Conservation (phyloP, 2,113 vertebrate genomes). For the Cyprinodon tularosa region DNA sequence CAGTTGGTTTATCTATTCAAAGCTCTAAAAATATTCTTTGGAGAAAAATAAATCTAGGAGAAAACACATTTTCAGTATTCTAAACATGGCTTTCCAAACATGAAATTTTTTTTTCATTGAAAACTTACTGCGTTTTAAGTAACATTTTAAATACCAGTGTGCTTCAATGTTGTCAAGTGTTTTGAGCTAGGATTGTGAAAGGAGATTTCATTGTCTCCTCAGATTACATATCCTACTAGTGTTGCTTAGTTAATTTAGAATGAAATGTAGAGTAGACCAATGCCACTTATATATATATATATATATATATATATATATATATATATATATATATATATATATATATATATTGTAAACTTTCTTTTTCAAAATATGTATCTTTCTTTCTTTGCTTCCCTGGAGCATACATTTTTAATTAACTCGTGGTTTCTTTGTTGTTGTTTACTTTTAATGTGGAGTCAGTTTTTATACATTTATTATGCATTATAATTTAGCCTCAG, state of each 20-base stretch:
- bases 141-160: slow-evolving; percentile 10
- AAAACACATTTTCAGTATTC: slow-evolving; percentile 19
- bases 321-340: not conserved
- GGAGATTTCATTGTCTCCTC: not conserved
- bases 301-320: not conserved
- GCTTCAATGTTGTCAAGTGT: slow-evolving; percentile 14
- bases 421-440: not conserved
- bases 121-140: not conserved
- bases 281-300: not conserved
- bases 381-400: slow-evolving; percentile 1
- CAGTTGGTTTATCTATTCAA: slow-evolving; percentile 19
- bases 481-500: not conserved
- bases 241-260: not conserved
- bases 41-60: slow-evolving; percentile 4
- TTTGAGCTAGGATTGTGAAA: slow-evolving; percentile 15
- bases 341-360: not conserved
- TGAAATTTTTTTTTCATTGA: slow-evolving; percentile 24
- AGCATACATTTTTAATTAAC: not conserved
- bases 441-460: not conserved
- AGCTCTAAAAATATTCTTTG: slow-evolving; percentile 27
- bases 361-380: not conserved
- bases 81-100: slow-evolving; percentile 11
- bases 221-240: not conserved
- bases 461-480: not conserved
- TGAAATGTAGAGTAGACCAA: not conserved